Evolutionary conservation across 92 coral and sea anemone species (phyloP), one percentile per base, ranked within the genome.

Genomic region (Siderastrea siderea): DNA sequence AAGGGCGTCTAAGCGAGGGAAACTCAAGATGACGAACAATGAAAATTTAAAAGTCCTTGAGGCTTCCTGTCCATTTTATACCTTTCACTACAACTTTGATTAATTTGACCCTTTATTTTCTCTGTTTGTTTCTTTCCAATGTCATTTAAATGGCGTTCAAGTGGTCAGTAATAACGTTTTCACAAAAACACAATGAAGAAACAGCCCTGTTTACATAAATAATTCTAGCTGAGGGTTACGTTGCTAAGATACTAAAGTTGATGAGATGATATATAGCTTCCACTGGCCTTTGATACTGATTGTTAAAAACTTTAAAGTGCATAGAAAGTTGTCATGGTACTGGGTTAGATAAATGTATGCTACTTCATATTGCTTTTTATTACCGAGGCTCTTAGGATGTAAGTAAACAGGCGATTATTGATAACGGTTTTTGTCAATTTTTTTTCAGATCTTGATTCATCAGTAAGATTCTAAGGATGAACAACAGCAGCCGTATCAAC

Each of bases 361-460:
- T 26, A 26, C 38, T 26, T 26, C 38, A 26, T 26, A 26, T 26
- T 26, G 38, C 38, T 71, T 51, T 11, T 47, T 7, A 48, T 50
- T 15, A 6, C 52, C 3, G 54, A 69, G 17, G 52, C 49, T 26
- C 46, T 58, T 15, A 15, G 14, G 17, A 69, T 68, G 60, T 12
- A 68, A 80, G 14, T 19, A 68, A 80, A 67, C 51, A 5, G 75
- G 61, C 4, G 10, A 80, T 68, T 68, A 81, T 81, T 70, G 7
- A 81, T 54, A 55, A 80, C 74, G 38, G 14, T 67, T 26, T 48
- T 66, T 26, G 7, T 13, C 57, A 4, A 2, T 0, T 26, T 47
- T 47, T 53, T 52, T 74, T 13, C 62, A 74, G 78, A 74, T 49
- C 78, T 49, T 8, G 38, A 74, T 49, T 14, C 11, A 10, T 48